Evolutionary conservation across 1,140 invertebrate species (phyloP).

Genomic region (Bradynema listronoti): DNA sequence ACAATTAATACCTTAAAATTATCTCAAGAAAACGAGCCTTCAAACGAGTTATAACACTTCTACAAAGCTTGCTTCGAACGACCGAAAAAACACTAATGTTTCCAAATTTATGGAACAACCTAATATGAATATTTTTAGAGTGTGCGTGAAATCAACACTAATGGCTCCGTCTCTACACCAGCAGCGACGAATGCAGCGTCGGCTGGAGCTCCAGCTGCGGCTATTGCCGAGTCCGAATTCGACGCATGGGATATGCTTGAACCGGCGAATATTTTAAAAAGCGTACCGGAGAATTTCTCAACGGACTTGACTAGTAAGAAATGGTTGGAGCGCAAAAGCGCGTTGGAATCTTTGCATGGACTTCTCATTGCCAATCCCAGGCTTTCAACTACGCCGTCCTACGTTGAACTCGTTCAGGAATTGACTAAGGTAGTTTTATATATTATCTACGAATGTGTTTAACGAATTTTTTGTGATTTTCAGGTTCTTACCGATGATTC

Average conservation of each 20-base stretch:
- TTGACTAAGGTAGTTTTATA: conserved; percentile 71
- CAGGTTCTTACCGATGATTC: conserved; percentile 69
- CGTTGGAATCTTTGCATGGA: conserved; percentile 72
- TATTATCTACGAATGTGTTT: not conserved
- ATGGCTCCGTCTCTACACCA: too few relatives aligned
- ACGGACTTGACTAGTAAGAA: conserved; percentile 87
- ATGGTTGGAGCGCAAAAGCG: conserved; percentile 90
- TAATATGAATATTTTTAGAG: too few relatives aligned
- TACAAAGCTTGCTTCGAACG: too few relatives aligned
- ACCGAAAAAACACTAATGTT: too few relatives aligned
- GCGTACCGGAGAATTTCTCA: conserved; percentile 88
- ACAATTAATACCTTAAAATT: too few relatives aligned
- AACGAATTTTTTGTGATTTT: conserved; percentile 2
- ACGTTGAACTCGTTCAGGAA: conserved; percentile 74
- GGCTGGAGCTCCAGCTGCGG: not conserved
- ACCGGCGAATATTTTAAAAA: conserved; percentile 82
- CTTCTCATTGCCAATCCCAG: conserved; percentile 68
- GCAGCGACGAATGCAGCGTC: not conserved
- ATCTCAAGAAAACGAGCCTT: too few relatives aligned
- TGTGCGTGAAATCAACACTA: too few relatives aligned
- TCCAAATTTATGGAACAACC: too few relatives aligned
- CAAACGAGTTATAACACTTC: too few relatives aligned
- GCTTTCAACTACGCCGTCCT: conserved; percentile 58
- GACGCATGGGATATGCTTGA: conserved; percentile 84
- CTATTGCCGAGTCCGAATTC: conserved; percentile 63